Base-by-base conservation (phyloP, 2,888 invertebrate genomes). In the Globia sparganii region DNA sequence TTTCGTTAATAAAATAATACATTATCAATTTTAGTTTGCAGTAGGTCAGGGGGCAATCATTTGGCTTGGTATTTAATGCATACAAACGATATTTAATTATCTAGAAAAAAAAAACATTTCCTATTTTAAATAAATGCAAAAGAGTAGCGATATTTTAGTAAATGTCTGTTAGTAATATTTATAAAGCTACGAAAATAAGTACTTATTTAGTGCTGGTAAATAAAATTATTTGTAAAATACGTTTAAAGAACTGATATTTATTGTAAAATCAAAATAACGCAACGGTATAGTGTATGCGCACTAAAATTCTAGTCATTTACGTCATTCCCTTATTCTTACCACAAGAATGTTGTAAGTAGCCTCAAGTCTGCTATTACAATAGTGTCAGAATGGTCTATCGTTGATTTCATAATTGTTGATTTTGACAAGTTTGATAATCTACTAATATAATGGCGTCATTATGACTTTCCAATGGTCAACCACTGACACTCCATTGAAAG, bases 1-100 rank as follows among this genome's bases (percentile, higher is more conserved):
- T 40, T 31, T 58, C 4, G 34, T 56, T 65, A 61, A 34, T 61
- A 59, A 46, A 43, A 61, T 21, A 56, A 84, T 84, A 82, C 72
- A 75, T 75, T 72, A 31, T 9, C 13, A 46, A 58, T 72, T 74
- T 82, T 65, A 73, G 71, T 67, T 40, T 13, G 31, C 62, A 4
- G 65, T 77, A 71, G 67, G 62, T 76, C 78, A 81, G 40, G 11
- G 59, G 66, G 40, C 62, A 67, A 28, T 25, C 1, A 4, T 56
- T 43, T 59, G 3, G 28, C 11, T 66, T 65, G n/a, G 40, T 59
- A 25, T 78, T 72, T 72, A 65, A 58, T 34, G 59, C 40, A 78
- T 58, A 65, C 31, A 21, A 25, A 53, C 61, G 53, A 58, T 37
- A 21, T 62, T 53, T 67, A 56, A 37, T 25, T 56, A n/a, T 15